A percentile compares a stretch with the other conserved stretches of the same genome.
phyloP scores from a whole-genome alignment of 1,140 invertebrate species.

The Tetranychus cinnabarinus region DNA sequence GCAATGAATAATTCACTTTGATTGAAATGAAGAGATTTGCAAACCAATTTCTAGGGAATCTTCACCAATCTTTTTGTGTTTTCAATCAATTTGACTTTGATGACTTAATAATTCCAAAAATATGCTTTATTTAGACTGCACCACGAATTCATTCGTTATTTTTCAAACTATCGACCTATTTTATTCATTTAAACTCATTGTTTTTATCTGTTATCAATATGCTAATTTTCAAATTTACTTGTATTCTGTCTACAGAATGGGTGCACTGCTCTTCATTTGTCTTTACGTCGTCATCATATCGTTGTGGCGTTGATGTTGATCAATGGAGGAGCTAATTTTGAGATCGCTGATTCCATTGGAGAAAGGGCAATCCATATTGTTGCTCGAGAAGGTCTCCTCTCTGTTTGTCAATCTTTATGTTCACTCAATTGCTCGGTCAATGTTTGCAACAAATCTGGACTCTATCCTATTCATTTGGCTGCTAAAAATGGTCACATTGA shows the following conservation, averaged over 20 bases:
- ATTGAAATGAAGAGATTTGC: too few species aligned
- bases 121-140: too few species aligned
- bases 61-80: too few species aligned
- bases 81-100: too few species aligned
- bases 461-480: conserved; percentile 47
- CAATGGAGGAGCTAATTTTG: conserved; percentile 35
- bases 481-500: conserved; percentile 46
- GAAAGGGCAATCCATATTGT: conserved; percentile 51
- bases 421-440: conserved; percentile 46
- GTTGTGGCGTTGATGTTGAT: conserved; percentile 35
- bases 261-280: conserved; percentile 36
- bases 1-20: too few species aligned
- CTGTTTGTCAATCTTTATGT: conserved; percentile 44
- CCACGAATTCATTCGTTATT: too few species aligned
- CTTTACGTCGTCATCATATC: conserved; percentile 31
- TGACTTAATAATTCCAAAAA: too few species aligned
- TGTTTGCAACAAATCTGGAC: conserved; percentile 35
- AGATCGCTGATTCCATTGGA: conserved; percentile 18
- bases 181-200: too few species aligned
- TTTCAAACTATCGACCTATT: too few species aligned
- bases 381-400: conserved; percentile 36
- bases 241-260: conserved; percentile 19
- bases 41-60: too few species aligned
- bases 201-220: too few species aligned
- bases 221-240: not conserved